Conservation (phyloP, 30 jellyfish, hydroid and myxozoan species). For the Catostylus mosaicus region DNA sequence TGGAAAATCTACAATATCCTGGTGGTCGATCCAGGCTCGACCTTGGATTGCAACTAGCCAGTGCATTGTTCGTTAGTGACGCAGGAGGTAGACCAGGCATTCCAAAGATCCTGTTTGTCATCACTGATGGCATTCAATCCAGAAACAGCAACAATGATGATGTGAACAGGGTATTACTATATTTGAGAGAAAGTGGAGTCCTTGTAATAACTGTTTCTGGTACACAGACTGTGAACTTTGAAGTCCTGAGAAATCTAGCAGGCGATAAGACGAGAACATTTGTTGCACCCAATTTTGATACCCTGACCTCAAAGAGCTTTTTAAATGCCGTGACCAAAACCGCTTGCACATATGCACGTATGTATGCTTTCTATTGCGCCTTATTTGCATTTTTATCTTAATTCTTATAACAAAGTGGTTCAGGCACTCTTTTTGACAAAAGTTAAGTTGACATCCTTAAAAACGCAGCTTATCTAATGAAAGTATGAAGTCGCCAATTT, state of each 20-base stretch:
- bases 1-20: conserved; percentile 27
- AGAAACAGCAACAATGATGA: conserved; percentile 5
- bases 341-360: conserved; percentile 62
- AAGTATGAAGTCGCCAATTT: no score
- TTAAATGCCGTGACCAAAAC: conserved; percentile 26
- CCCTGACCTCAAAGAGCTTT: conserved; percentile 16
- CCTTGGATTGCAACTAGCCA: conserved; percentile 57
- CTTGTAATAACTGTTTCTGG: conserved; percentile 49
- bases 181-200: conserved; percentile 38
- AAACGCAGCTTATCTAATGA: no score
- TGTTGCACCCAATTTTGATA: conserved; percentile 44
- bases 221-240: conserved; percentile 58
- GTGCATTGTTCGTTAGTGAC: conserved; percentile 43
- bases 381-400: background rate
- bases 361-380: background rate
- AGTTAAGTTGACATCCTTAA: no score
- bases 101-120: conserved; percentile 63
- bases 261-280: conserved; percentile 59
- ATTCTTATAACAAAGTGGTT: background rate
- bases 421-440: no score
- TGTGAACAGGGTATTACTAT: background rate
- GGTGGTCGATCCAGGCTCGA: conserved; percentile 76
- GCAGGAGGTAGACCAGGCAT: conserved; percentile 63
- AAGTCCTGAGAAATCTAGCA: conserved; percentile 51
- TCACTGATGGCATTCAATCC: conserved; percentile 69